Conservation (phyloP, 92 coral and sea anemone species). For the Phymanthus crucifer region DNA sequence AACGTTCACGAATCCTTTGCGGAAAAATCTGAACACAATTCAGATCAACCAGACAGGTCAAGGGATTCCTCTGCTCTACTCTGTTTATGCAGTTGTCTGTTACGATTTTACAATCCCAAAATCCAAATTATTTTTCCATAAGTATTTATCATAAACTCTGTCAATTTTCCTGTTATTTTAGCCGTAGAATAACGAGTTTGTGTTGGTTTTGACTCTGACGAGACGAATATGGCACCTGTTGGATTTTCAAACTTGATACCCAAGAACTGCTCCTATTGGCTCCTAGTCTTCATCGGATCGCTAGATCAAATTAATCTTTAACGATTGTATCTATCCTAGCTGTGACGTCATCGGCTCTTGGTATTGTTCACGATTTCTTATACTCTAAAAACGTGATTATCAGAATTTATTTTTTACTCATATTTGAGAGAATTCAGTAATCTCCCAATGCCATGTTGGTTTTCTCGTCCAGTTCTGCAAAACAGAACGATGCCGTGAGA, state of each 20-base stretch:
- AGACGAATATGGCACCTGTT: conserved; percentile 2
- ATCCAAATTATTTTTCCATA: not conserved
- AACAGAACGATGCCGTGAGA: too few relatives aligned
- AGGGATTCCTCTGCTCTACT: not conserved
- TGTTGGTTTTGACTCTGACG: not conserved
- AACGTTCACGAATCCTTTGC: not conserved
- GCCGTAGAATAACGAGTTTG: not conserved
- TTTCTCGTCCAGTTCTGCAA: too few relatives aligned
- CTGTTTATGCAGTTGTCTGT: not conserved
- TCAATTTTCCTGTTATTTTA: not conserved
- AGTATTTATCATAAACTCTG: not conserved
- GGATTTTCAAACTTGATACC: not conserved
- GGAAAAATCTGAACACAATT: not conserved
- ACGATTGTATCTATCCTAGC: not conserved
- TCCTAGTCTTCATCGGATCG: not conserved
- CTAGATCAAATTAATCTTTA: not conserved
- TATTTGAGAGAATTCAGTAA: too few relatives aligned
- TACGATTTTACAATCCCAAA: not conserved
- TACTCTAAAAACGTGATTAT: too few relatives aligned
- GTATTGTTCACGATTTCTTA: too few relatives aligned
- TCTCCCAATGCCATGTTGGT: too few relatives aligned
- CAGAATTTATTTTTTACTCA: too few relatives aligned
- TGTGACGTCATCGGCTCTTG: not conserved
- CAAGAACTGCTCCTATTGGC: not conserved
- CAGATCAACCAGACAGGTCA: not conserved